A percentile compares a stretch with the other conserved stretches of the same genome.
Evolutionary conservation across 2,797 vertebrate species (phyloP).

Genomic region (Vipera latastei): DNA sequence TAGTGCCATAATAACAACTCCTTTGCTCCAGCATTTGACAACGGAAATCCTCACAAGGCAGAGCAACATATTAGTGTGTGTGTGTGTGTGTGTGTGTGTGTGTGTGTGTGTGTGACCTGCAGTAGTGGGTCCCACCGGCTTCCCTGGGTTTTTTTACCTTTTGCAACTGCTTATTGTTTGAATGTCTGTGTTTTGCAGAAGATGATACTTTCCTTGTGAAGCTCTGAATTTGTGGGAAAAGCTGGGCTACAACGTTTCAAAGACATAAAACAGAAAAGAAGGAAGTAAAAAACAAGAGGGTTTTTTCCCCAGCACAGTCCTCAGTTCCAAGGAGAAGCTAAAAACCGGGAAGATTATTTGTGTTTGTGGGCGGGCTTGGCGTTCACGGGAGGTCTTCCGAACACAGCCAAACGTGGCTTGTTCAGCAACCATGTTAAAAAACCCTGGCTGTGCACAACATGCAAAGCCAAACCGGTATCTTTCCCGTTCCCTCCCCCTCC

Average conservation of each 20-base stretch:
- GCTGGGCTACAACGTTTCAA: not conserved
- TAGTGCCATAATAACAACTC: slow-evolving; percentile 50
- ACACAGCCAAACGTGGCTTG: not conserved
- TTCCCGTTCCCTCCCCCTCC: not conserved
- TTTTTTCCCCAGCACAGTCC: rapidly evolving
- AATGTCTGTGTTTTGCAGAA: not conserved
- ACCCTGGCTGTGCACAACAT: no score
- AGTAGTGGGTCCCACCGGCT: not conserved
- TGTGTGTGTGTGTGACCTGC: not conserved
- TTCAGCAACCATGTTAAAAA: not conserved
- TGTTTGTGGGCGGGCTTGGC: not conserved
- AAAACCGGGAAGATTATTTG: not conserved
- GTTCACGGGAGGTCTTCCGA: not conserved
- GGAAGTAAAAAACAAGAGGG: not conserved
- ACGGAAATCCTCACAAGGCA: slow-evolving; percentile 21
- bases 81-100: not conserved
- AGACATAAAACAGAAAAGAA: not conserved
- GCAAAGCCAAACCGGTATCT: not conserved
- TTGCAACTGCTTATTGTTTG: not conserved
- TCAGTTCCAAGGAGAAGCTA: not conserved
- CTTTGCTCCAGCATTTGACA: slow-evolving; percentile 25
- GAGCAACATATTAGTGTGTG: not conserved
- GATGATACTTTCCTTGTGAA: not conserved
- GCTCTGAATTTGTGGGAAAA: not conserved
- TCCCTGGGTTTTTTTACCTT: not conserved